Base-by-base conservation (phyloP, 23 tunicate species). In the Ascidia mentula region DNA sequence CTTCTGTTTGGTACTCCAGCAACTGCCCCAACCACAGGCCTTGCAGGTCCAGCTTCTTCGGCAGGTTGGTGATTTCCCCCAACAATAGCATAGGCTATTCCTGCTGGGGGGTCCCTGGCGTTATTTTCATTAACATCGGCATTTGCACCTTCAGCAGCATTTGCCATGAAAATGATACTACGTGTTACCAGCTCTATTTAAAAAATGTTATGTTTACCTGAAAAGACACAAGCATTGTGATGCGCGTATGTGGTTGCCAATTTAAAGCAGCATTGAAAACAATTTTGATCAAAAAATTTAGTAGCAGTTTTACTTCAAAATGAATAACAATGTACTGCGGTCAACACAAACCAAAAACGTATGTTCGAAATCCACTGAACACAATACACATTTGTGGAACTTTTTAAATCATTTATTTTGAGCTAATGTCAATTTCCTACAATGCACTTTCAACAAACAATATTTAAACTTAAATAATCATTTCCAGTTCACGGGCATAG, bases 401-500 rank as follows among this genome's bases (percentile, higher is more conserved):
- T n/a, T n/a, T n/a, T n/a, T n/a, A n/a, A n/a, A n/a, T n/a, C n/a
- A n/a, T n/a, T n/a, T n/a, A n/a, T n/a, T n/a, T n/a, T n/a, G n/a
- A n/a, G n/a, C n/a, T n/a, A n/a, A n/a, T n/a, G n/a, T 20, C 24
- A 53, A 53, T 53, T 53, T 6, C 26, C 40, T 36, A 74, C 7
- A 74, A 35, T 36, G 78, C 34, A 26, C 46, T 74, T 37, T 31
- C 6, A 18, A 6, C 8, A 34, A 71, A 36, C 1, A 36, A 35
- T 74, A 6, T 74, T 74, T 36, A 28, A n/a, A n/a, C 26, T 73
- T 73, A 93, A 80, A 95, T 89, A 33, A 95, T 95, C 95, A 89
- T 95, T 85, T 95, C 98, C 28, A 95, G 91, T 82, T 95, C 98
- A 65, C 91, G 78, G 73, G 98, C 98, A 82, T 95, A 95, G 33